Evolutionary conservation across 2,888 invertebrate species (phyloP).

Genomic region (Drosophila paracracens): DNA sequence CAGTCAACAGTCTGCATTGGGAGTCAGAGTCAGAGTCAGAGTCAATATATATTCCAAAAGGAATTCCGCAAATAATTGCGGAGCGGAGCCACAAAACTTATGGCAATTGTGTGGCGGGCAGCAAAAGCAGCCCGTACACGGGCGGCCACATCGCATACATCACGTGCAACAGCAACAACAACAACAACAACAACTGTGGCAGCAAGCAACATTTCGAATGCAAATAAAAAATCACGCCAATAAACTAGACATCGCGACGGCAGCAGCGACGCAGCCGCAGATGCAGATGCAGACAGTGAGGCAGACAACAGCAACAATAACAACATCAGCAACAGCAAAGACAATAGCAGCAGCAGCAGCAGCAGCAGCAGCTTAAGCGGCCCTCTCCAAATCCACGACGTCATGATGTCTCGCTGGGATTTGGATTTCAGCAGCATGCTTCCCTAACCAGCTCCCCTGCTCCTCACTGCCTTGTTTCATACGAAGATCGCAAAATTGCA

Average conservation of each 20-base stretch:
- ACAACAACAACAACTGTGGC: constrained; percentile 26
- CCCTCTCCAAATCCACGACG: constrained; percentile 70
- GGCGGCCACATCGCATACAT: constrained; percentile 68
- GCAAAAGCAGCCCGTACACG: constrained; percentile 30
- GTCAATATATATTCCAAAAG: constrained; percentile 82
- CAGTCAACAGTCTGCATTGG: constrained; percentile 39
- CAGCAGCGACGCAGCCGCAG: constrained; percentile 39
- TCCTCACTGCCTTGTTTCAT: constrained; percentile 1
- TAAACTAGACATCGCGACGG: constrained; percentile 83
- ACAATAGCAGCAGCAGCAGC: constrained; percentile 53
- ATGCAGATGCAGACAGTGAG: constrained; percentile 33
- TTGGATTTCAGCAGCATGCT: constrained; percentile 66
- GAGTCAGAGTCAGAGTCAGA: constrained; percentile 44
- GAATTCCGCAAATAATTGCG: constrained; percentile 83
- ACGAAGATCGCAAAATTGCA: constrained; percentile 71
- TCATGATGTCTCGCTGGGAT: constrained; percentile 83
- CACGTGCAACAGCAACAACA: constrained; percentile 66
- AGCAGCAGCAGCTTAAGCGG: constrained; percentile 21
- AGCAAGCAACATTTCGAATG: constrained; percentile 72
- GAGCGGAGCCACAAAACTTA: constrained; percentile 71
- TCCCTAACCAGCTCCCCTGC: not conserved
- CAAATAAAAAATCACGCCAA: constrained; percentile 84
- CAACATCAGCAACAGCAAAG: constrained; percentile 50
- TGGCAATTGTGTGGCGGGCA: constrained; percentile 72
- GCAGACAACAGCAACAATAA: constrained; percentile 38